Evolutionary conservation across 2,797 vertebrate genomes (phyloP).

Genomic region (Pipistrellus nathusii): DNA sequence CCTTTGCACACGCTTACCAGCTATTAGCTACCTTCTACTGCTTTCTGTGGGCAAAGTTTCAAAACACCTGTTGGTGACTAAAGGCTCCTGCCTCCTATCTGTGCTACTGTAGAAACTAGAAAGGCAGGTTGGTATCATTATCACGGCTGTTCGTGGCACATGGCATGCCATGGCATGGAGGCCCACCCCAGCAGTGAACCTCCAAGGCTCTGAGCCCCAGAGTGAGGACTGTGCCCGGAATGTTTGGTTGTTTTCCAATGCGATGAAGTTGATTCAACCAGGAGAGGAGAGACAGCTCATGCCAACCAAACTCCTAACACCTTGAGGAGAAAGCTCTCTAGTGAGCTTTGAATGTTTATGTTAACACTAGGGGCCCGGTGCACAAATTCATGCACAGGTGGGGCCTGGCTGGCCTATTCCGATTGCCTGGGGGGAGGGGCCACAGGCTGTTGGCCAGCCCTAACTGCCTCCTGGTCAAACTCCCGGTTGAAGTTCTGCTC

Average conservation of each 20-base stretch:
- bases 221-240: not conserved
- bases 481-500: too few relatives aligned
- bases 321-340: not conserved
- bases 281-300: constrained; percentile 22
- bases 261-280: not conserved
- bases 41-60: not conserved
- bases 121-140: not conserved
- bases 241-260: constrained; percentile 54
- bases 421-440: too few relatives aligned
- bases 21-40: not conserved
- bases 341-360: not conserved
- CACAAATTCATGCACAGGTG: too few relatives aligned
- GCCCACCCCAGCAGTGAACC: not conserved
- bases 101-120: not conserved
- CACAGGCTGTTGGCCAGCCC: too few relatives aligned
- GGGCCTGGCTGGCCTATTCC: too few relatives aligned
- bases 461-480: too few relatives aligned
- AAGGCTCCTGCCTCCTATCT: not conserved
- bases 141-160: not conserved
- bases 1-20: not conserved
- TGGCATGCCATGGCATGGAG: not conserved
- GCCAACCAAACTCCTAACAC: not conserved
- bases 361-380: too few relatives aligned
- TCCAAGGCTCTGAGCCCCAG: not conserved
- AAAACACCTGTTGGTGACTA: not conserved